Evolutionary conservation across 1,140 invertebrate species (phyloP), one percentile per base, ranked within the genome.

Genomic region (Philotrypesis tridentata): DNA sequence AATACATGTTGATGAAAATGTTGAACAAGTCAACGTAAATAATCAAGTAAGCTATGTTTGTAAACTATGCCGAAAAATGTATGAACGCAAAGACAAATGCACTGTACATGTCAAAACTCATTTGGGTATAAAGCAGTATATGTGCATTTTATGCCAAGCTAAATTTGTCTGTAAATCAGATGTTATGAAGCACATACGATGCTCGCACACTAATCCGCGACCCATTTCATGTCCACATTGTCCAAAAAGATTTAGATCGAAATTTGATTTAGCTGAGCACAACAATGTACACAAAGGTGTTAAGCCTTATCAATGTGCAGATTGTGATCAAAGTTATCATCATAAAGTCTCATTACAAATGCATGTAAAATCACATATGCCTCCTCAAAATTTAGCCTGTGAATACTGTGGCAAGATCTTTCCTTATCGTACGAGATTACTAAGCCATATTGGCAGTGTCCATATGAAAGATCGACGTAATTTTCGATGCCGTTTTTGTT

Each of bases 91-190:
- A 4, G 91, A 92, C 43, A 92, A 92, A 77, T 92, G 91, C 79
- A 92, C 87, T 17, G 91, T 92, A 8, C 95, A 96, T 85, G 94
- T 95, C 78, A 94, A 95, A 68, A 96, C 95, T 0, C 95, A 96
- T 85, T 91, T 93, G 0, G 94, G 94, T 0, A 91, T 95, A 31
- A 96, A 95, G 80, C 94, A 95, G 63, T 96, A 93, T 85, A 89
- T 94, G 0, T 96, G 95, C 85, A 94, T 94, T 68, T 89, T 95
- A 7, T 96, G 95, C 80, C 88, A 89, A 14, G 90, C 90, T 1
- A 91, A 90, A 80, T 92, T 92, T 65, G 91, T 92, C 14, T 92
- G 91, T 67, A 92, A 92, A 65, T 91, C 91, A 1, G 91, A 92
- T 65, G 91, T 92, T 2, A 91, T 92, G 90, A 92, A 92, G 55